Evolutionary conservation across 2,113 vertebrate species (phyloP).

Genomic region (Hydropotes inermis): DNA sequence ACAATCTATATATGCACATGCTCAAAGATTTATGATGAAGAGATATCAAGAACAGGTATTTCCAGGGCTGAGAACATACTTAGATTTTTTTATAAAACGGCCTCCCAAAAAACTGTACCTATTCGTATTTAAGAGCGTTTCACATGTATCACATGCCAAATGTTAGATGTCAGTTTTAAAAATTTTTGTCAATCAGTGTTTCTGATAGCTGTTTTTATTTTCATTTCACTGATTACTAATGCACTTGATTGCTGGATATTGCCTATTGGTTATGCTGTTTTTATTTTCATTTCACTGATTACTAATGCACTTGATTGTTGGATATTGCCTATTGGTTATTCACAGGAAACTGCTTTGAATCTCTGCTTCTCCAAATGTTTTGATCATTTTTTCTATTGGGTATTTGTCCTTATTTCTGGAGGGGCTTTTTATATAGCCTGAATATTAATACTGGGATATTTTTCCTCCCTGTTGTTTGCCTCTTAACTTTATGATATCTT

Average conservation of each 20-base stretch:
- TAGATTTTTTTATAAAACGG: not conserved
- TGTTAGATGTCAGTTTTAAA: not conserved
- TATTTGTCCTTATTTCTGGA: not conserved
- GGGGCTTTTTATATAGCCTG: not conserved
- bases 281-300: not conserved
- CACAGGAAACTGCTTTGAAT: not conserved
- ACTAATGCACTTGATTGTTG: not conserved
- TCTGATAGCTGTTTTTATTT: not conserved
- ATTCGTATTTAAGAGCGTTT: not conserved
- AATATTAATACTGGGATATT: not conserved
- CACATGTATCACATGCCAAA: not conserved
- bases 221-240: not conserved
- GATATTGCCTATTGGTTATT: not conserved
- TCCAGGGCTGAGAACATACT: not conserved
- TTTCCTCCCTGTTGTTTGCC: not conserved
- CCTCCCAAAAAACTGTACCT: not conserved
- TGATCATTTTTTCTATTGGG: not conserved
- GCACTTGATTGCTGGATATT: not conserved
- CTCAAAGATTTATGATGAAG: not conserved
- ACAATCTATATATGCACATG: rapidly evolving
- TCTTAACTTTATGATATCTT: not conserved
- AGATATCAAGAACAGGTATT: not conserved
- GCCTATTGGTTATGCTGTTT: not conserved
- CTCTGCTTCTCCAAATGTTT: not conserved
- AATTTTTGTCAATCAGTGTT: not conserved